phyloP scores from a whole-genome alignment of 2,113 vertebrate species.

The Syngnathoides biaculeatus region DNA sequence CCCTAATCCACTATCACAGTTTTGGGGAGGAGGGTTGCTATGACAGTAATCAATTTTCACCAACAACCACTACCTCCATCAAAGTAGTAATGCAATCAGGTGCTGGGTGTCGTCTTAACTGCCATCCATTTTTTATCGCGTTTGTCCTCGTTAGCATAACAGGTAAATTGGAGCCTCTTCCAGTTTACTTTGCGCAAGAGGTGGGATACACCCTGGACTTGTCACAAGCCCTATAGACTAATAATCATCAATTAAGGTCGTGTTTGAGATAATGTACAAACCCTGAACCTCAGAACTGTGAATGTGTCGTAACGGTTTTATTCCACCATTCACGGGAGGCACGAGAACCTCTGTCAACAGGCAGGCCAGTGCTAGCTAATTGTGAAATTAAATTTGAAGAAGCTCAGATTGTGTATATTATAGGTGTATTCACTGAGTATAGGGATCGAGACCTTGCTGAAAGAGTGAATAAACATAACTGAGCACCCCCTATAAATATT shows the following conservation, averaged over 20 bases:
- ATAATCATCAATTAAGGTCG: too few species aligned
- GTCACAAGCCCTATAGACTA: too few species aligned
- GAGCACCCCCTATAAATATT: too few species aligned
- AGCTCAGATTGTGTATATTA: background rate
- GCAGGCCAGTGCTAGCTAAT: background rate
- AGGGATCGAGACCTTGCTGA: too few species aligned
- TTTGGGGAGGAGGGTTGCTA: background rate
- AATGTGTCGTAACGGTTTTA: background rate
- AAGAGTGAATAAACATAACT: too few species aligned
- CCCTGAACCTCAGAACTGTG: too few species aligned
- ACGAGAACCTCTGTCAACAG: background rate
- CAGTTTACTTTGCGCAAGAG: background rate
- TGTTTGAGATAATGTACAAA: too few species aligned
- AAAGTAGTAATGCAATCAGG: background rate
- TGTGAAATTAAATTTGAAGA: background rate
- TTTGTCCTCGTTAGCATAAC: background rate
- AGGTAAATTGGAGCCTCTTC: background rate
- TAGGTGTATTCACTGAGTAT: background rate
- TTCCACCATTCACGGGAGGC: too few species aligned
- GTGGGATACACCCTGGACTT: too few species aligned
- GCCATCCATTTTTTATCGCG: background rate
- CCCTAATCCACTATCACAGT: background rate
- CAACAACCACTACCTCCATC: background rate
- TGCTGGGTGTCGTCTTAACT: background rate
- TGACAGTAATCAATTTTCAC: background rate